A percentile compares a stretch with the other conserved stretches of the same genome.
phyloP scores from a whole-genome alignment of 2,113 vertebrate species.

The Grallaria varia region DNA sequence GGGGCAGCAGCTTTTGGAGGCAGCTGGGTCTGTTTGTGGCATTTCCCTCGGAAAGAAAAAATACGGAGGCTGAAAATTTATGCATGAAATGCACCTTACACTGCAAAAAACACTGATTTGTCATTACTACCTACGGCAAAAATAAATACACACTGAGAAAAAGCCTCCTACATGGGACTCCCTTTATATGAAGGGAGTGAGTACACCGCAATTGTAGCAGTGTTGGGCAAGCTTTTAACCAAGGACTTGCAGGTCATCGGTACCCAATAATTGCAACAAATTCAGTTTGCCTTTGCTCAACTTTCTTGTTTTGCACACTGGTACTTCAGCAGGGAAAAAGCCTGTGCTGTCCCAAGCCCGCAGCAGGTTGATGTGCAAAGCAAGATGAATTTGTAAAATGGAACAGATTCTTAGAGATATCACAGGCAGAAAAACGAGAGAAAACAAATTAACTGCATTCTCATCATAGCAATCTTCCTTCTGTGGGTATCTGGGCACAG shows the following conservation, averaged over 20 bases:
- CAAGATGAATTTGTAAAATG: background rate
- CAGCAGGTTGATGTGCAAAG: background rate
- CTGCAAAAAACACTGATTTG: background rate
- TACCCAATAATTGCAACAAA: background rate
- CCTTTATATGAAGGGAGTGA: background rate
- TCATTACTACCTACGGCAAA: background rate
- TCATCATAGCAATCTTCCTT: background rate
- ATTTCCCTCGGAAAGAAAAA: background rate
- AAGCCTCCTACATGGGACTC: background rate
- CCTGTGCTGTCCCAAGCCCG: background rate
- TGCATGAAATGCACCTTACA: background rate
- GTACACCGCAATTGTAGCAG: background rate
- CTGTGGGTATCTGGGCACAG: background rate
- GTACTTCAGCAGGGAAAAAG: background rate
- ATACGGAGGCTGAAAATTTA: background rate
- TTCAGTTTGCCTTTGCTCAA: background rate
- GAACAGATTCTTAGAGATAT: background rate
- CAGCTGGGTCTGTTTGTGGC: background rate
- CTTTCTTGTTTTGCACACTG: background rate
- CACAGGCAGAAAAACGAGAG: background rate
- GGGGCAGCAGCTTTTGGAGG: background rate
- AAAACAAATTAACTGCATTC: background rate
- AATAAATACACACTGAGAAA: background rate
- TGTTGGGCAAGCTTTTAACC: background rate
- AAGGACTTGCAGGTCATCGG: background rate